These are phyloP conservation scores for Drosophila setifemur DNA, from an alignment of 1,140 invertebrate genomes.

Conservation along the genomic window DNA sequence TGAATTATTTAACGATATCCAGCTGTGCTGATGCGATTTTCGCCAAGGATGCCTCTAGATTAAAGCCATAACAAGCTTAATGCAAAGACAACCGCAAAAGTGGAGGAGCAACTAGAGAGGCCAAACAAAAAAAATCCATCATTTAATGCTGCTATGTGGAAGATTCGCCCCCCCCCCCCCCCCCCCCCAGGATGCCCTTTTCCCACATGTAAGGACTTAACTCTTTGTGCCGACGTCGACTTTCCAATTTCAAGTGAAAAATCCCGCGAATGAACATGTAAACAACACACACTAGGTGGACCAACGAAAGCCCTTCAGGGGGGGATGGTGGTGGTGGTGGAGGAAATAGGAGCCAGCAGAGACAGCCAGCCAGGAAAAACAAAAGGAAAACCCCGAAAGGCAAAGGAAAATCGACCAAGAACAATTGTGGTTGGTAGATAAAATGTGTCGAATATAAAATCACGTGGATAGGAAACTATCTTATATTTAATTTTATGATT, in stretches of 20 bases:
- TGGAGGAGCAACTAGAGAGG: neutral
- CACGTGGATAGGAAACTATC: neutral
- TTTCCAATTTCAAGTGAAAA: slow-evolving; percentile 80
- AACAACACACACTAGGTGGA: slow-evolving; percentile 71
- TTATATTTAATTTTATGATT: no score
- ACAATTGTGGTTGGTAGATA: neutral
- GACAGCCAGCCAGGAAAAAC: slow-evolving; percentile 16
- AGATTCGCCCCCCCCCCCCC: slow-evolving; percentile 2
- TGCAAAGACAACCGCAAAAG: slow-evolving; percentile 56
- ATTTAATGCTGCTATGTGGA: slow-evolving; percentile 67
- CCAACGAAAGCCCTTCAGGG: slow-evolving; percentile 18
- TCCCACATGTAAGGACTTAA: slow-evolving; percentile 46
- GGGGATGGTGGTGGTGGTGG: slow-evolving; percentile 3
- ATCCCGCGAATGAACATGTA: slow-evolving; percentile 79
- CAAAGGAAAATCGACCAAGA: slow-evolving; percentile 41
- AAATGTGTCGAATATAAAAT: neutral
- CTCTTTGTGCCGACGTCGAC: slow-evolving; percentile 70
- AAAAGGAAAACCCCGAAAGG: slow-evolving; percentile 35
- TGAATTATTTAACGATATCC: slow-evolving; percentile 79
- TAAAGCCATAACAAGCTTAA: slow-evolving; percentile 77
- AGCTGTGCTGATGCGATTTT: slow-evolving; percentile 76
- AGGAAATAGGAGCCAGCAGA: slow-evolving; percentile 10
- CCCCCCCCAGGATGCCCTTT: neutral
- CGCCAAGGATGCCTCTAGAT: slow-evolving; percentile 63
- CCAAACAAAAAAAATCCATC: slow-evolving; percentile 42